Conservation (phyloP, 2,113 vertebrate species). For the Collichthys lucidus region DNA sequence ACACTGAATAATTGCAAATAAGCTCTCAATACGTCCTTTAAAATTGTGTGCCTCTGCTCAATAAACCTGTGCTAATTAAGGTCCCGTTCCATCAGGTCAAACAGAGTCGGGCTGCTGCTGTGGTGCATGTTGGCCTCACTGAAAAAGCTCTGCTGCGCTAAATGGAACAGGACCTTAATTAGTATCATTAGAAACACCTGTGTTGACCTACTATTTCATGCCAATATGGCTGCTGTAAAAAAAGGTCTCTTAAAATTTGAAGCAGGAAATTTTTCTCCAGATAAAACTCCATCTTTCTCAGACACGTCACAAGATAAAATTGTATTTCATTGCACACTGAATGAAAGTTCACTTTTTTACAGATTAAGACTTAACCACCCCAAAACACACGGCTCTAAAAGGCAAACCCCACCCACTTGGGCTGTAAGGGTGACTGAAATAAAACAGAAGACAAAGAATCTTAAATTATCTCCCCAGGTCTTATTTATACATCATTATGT, state of each 20-base stretch:
- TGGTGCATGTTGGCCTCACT: too few species aligned
- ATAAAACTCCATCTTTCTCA: neutral
- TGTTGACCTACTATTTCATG: too few species aligned
- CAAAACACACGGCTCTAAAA: neutral
- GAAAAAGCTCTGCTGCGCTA: too few species aligned
- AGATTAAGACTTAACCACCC: neutral
- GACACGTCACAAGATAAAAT: too few species aligned
- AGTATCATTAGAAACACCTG: too few species aligned
- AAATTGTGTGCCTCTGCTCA: neutral
- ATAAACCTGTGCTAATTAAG: too few species aligned
- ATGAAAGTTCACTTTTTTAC: neutral
- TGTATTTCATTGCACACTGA: neutral
- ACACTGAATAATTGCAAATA: neutral
- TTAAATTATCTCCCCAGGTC: neutral
- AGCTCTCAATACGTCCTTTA: neutral
- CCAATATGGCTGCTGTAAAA: too few species aligned
- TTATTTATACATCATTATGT: neutral
- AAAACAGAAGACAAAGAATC: neutral
- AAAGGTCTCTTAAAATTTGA: too few species aligned
- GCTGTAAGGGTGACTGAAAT: conserved; percentile 6
- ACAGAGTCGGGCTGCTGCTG: too few species aligned
- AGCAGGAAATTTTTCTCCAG: too few species aligned
- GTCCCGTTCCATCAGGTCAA: too few species aligned
- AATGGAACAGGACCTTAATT: too few species aligned
- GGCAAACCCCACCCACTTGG: neutral